Conservation (phyloP, 2,113 vertebrate genomes). For the Canis aureus region DNA sequence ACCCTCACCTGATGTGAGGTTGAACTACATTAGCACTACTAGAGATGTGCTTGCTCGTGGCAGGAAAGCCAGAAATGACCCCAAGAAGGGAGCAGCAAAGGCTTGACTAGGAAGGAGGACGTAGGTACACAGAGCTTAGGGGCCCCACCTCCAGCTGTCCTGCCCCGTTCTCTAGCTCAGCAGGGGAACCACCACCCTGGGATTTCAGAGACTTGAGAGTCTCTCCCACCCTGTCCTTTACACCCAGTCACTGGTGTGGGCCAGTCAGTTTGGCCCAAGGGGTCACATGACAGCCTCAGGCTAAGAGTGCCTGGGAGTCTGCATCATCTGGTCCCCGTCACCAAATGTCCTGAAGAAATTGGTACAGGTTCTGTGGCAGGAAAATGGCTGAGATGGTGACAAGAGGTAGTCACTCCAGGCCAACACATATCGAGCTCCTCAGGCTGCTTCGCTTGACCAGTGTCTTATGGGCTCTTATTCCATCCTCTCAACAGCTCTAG, state of each 20-base stretch:
- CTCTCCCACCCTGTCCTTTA: background rate
- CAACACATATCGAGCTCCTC: fast-evolving
- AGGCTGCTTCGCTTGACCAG: background rate
- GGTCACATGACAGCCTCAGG: background rate
- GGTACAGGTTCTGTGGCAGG: background rate
- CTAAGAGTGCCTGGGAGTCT: background rate
- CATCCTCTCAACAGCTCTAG: background rate
- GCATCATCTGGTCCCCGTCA: background rate
- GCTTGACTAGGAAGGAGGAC: background rate
- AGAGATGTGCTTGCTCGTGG: background rate
- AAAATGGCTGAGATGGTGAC: background rate
- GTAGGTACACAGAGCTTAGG: fast-evolving
- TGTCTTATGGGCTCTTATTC: background rate
- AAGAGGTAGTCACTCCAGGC: fast-evolving
- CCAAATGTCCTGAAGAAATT: background rate
- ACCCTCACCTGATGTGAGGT: fast-evolving
- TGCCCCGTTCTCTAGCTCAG: background rate
- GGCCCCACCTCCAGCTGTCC: background rate
- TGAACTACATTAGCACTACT: background rate
- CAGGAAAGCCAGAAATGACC: background rate
- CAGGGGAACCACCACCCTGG: background rate
- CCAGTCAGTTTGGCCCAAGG: background rate
- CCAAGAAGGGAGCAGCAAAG: background rate
- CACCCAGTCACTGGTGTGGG: background rate
- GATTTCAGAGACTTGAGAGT: background rate